Percentiles rank a stretch among this genome's conserved stretches.
These are phyloP conservation scores for Sylvilagus bachmani DNA, from an alignment of 2,113 vertebrate genomes.

Conservation along the genomic window DNA sequence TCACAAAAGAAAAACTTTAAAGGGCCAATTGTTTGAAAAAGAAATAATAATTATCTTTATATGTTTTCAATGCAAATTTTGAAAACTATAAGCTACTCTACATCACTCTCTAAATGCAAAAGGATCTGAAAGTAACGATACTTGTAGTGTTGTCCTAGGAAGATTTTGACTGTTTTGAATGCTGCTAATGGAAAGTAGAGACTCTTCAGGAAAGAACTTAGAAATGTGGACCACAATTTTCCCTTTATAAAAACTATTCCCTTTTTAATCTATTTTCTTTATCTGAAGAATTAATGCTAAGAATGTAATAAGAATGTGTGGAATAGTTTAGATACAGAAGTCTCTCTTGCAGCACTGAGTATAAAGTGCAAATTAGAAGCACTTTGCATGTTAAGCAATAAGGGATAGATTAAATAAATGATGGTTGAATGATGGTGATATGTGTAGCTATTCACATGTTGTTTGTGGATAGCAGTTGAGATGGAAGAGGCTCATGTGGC, in stretches of 20 bases:
- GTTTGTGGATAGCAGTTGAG: background rate
- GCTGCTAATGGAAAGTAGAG: background rate
- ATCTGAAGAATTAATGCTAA: constrained; percentile 37
- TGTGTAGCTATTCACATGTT: background rate
- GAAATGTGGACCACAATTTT: background rate
- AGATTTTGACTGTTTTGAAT: background rate
- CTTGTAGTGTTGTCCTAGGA: constrained; percentile 16
- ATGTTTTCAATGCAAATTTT: background rate
- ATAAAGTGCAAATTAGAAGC: background rate
- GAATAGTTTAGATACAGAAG: background rate
- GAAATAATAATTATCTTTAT: background rate
- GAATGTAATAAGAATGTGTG: constrained; percentile 4
- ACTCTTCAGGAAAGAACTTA: constrained; percentile 34
- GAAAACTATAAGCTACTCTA: background rate
- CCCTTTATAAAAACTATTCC: background rate
- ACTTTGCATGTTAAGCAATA: constrained; percentile 7
- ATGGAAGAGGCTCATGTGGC: background rate
- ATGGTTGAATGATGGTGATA: background rate
- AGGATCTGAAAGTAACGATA: background rate
- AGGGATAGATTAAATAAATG: background rate
- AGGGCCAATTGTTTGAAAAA: background rate
- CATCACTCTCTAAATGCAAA: background rate
- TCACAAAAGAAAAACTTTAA: constrained; percentile 43
- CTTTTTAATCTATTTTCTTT: background rate
- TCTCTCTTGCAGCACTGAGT: background rate